Evolutionary conservation across 2,797 vertebrate species (phyloP).

Genomic region (Semaprochilodus insignis): DNA sequence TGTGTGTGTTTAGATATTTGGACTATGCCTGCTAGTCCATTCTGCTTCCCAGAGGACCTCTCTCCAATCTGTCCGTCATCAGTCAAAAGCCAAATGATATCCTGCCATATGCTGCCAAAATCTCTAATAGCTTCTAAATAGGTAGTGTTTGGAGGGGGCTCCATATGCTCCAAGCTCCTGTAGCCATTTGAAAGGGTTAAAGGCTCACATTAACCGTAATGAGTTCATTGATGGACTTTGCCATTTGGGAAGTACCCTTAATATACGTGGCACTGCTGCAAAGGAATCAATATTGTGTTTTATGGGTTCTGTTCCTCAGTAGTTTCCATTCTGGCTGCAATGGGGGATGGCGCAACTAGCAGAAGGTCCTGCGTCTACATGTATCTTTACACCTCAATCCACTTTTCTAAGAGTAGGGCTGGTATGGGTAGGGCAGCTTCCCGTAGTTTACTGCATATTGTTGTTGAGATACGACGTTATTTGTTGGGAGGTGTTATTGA

Average conservation of each 20-base stretch:
- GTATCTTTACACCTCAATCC: background rate
- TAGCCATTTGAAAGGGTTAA: slow-evolving; percentile 5
- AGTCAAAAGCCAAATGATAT: slow-evolving; percentile 34
- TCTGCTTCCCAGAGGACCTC: slow-evolving; percentile 30
- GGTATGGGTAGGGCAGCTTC: no score
- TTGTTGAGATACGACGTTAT: no score
- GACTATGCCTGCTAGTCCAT: slow-evolving; percentile 13
- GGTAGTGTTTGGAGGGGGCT: slow-evolving; percentile 12
- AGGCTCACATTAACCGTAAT: slow-evolving; percentile 15
- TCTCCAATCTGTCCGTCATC: slow-evolving; percentile 26
- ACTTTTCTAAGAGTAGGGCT: no score
- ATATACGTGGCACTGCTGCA: background rate
- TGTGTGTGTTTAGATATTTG: background rate
- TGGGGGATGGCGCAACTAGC: no score
- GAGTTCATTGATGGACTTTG: slow-evolving; percentile 7
- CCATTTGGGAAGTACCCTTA: slow-evolving; percentile 3
- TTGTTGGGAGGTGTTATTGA: no score
- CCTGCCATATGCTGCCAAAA: slow-evolving; percentile 37
- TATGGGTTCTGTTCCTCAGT: background rate
- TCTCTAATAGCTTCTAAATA: slow-evolving; percentile 40
- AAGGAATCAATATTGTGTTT: background rate
- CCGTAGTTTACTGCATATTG: no score
- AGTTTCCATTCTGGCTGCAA: background rate
- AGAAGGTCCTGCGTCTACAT: no score
- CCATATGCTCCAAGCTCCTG: slow-evolving; percentile 22